A percentile compares a stretch with the other conserved stretches of the same genome.
Evolutionary conservation across 2,797 vertebrate genomes (phyloP).

Genomic region (Chromobotia macracanthus): DNA sequence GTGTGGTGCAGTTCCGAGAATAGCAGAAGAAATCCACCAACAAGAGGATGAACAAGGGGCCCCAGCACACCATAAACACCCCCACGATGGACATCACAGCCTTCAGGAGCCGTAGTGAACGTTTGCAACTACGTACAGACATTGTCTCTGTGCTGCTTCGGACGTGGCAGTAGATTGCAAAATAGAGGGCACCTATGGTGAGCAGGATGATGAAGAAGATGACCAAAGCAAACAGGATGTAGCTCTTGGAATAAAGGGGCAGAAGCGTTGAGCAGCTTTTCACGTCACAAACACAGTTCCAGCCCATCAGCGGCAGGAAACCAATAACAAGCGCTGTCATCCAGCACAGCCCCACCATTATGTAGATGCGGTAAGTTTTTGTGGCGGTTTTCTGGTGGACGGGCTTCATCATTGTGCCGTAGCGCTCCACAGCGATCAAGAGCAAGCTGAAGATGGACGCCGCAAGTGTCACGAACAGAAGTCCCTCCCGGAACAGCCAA

Average conservation of each 20-base stretch:
- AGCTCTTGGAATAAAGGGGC: slow-evolving; percentile 91
- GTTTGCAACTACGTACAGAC: slow-evolving; percentile 69
- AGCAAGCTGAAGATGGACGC: slow-evolving; percentile 95
- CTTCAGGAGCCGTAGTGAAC: slow-evolving; percentile 83
- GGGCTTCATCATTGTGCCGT: slow-evolving; percentile 85
- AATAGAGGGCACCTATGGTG: slow-evolving; percentile 83
- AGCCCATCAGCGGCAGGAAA: slow-evolving; percentile 90
- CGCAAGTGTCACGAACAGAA: slow-evolving; percentile 87
- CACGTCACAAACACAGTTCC: slow-evolving; percentile 92
- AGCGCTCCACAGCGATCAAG: slow-evolving; percentile 91
- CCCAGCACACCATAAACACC: slow-evolving; percentile 91
- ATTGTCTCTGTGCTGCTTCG: slow-evolving; percentile 69
- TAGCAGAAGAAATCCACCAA: slow-evolving; percentile 85
- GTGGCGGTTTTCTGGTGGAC: slow-evolving; percentile 74
- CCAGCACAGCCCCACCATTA: slow-evolving; percentile 86
- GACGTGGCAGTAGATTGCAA: slow-evolving; percentile 88
- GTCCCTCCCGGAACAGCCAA: slow-evolving; percentile 92
- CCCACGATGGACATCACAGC: slow-evolving; percentile 88
- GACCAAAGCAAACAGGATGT: slow-evolving; percentile 87
- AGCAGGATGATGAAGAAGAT: slow-evolving; percentile 87
- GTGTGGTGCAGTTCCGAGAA: slow-evolving; percentile 69
- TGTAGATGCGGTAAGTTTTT: slow-evolving; percentile 79
- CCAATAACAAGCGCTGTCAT: slow-evolving; percentile 82
- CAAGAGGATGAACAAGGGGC: slow-evolving; percentile 86
- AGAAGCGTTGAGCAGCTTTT: slow-evolving; percentile 86